Percentiles rank a stretch among this genome's conserved stretches.
Conservation (phyloP, 2,113 vertebrate genomes). For the Alces alces region DNA sequence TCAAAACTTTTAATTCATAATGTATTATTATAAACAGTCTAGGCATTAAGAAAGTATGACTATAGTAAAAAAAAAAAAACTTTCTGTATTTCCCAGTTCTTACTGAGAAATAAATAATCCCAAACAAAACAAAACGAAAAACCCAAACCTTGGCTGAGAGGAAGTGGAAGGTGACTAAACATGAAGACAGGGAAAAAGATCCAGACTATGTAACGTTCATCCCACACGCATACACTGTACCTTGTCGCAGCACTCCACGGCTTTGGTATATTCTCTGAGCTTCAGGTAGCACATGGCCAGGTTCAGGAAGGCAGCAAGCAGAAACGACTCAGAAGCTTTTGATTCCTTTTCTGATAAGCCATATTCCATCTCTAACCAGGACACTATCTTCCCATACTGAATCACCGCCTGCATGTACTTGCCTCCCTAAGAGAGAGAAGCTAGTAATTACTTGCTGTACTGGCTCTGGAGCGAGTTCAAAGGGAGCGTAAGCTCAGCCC, state of each 20-base stretch:
- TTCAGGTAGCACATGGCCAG: conserved; percentile 95
- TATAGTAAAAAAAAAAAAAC: not conserved
- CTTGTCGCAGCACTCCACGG: conserved; percentile 94
- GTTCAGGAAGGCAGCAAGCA: conserved; percentile 92
- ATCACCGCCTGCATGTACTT: conserved; percentile 90
- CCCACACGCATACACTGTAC: conserved; percentile 64
- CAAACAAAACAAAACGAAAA: not conserved
- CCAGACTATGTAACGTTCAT: rapidly evolving
- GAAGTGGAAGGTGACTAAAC: not conserved
- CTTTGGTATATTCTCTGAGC: conserved; percentile 87
- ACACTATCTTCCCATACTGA: conserved; percentile 93
- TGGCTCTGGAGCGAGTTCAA: too few species aligned
- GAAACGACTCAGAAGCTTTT: conserved; percentile 83
- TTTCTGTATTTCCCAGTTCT: not conserved
- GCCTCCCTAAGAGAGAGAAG: conserved; percentile 80
- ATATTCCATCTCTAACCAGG: conserved; percentile 95
- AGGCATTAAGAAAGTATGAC: not conserved
- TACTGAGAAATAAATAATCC: not conserved
- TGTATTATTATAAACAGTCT: not conserved
- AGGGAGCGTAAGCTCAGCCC: not conserved
- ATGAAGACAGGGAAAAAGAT: rapidly evolving
- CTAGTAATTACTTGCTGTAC: not conserved
- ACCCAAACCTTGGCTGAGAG: too few species aligned
- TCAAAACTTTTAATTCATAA: not conserved
- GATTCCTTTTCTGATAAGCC: conserved; percentile 86